Conservation (phyloP, 2,113 vertebrate genomes). For the Neolamprologus hecqui region DNA sequence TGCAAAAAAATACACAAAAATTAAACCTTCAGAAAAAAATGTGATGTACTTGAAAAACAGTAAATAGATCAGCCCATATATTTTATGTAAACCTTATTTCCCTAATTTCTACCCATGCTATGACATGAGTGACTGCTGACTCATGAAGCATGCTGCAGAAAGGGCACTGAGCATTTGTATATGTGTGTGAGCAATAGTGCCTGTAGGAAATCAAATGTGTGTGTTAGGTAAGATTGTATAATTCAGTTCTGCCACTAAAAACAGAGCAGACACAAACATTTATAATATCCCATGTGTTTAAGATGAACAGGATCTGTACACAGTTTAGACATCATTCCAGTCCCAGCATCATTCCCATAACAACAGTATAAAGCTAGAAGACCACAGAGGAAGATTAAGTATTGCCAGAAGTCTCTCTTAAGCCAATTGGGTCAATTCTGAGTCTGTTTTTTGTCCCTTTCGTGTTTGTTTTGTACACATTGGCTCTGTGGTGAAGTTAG, state of each 20-base stretch:
- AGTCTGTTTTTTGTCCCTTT: not conserved
- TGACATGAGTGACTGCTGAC: not conserved
- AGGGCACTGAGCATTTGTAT: constrained; percentile 20
- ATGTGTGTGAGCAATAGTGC: not conserved
- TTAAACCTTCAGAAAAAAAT: not conserved
- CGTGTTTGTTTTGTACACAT: not conserved
- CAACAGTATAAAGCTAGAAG: constrained; percentile 10
- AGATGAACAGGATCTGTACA: constrained; percentile 37
- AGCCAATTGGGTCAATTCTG: constrained; percentile 7
- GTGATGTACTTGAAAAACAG: not conserved
- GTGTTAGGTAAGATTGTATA: constrained; percentile 28
- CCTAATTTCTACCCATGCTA: constrained; percentile 9
- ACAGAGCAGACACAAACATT: constrained; percentile 55
- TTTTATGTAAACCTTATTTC: constrained; percentile 7
- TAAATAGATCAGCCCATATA: not conserved
- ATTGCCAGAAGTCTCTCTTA: constrained; percentile 11
- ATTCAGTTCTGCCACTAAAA: constrained; percentile 51
- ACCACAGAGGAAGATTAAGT: constrained; percentile 30
- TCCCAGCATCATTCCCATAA: constrained; percentile 10
- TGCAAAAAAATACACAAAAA: not conserved
- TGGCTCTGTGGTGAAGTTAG: not conserved
- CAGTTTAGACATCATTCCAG: constrained; percentile 39
- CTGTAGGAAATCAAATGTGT: not conserved
- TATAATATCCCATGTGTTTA: constrained; percentile 52
- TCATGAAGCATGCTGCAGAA: not conserved